Percentiles rank a stretch among this genome's conserved stretches.
Conservation (phyloP, 2,888 invertebrate genomes). For the Euplagia quadripunctaria region DNA sequence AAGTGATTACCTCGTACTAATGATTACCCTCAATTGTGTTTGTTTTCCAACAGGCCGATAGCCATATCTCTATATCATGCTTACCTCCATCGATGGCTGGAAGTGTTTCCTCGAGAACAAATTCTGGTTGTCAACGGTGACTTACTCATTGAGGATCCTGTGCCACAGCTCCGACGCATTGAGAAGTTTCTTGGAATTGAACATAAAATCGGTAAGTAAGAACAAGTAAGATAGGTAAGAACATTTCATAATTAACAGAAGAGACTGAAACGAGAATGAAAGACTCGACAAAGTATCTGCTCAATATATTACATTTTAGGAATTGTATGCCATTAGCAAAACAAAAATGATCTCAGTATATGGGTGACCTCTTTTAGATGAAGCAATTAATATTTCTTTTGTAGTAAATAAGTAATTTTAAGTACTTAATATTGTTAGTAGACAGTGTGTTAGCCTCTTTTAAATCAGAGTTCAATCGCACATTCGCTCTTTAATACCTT, state of each 20-base stretch:
- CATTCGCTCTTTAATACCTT: not conserved
- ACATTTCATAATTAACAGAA: too few species aligned
- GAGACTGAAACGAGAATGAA: not conserved
- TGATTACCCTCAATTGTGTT: not conserved
- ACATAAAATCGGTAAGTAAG: constrained; percentile 82
- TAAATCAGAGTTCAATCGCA: not conserved
- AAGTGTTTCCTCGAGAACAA: constrained; percentile 96
- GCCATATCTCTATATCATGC: constrained; percentile 97
- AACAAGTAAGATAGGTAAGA: not conserved
- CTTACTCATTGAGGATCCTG: constrained; percentile 95
- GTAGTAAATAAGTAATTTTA: not conserved
- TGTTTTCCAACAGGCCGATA: constrained; percentile 87
- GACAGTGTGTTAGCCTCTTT: not conserved
- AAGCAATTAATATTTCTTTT: not conserved
- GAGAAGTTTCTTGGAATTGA: constrained; percentile 94
- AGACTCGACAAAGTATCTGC: not conserved
- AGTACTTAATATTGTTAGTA: not conserved
- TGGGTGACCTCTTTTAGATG: not conserved
- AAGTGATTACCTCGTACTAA: not conserved
- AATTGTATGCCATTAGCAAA: too few species aligned
- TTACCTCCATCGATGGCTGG: constrained; percentile 96
- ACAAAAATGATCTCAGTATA: not conserved
- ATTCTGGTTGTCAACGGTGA: constrained; percentile 98
- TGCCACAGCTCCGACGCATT: constrained; percentile 94
- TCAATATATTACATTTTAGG: not conserved